Percentiles rank a stretch among this genome's conserved stretches.
Conservation (phyloP, 2,888 invertebrate species). For the Tethea ocularis region DNA sequence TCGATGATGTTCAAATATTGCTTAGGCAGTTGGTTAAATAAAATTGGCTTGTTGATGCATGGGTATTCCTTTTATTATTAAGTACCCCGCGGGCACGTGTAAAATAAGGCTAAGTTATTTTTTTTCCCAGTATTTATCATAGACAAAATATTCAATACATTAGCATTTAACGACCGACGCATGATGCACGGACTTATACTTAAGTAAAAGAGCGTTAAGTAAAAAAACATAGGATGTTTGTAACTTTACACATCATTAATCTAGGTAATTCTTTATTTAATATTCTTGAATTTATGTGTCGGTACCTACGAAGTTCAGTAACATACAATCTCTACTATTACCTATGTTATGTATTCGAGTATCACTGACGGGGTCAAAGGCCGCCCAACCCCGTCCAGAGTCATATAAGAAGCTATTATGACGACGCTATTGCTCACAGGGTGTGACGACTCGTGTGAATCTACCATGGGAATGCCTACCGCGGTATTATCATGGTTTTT, state of each 20-base stretch:
- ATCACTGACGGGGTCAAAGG: conserved; percentile 56
- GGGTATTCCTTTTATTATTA: neutral
- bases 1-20: conserved; percentile 1
- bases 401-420: conserved; percentile 47
- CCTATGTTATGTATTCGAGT: neutral
- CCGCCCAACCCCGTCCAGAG: conserved; percentile 52
- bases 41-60: neutral
- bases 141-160: too few species aligned
- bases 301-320: conserved; percentile 3
- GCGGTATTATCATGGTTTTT: conserved; percentile 36
- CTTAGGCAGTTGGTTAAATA: conserved; percentile 1
- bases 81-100: neutral
- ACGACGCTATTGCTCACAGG: conserved; percentile 57
- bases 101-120: neutral
- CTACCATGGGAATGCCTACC: conserved; percentile 67
- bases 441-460: conserved; percentile 78
- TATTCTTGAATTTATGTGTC: too few species aligned
- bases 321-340: neutral
- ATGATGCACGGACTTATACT: too few species aligned
- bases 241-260: too few species aligned
- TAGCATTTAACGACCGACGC: too few species aligned
- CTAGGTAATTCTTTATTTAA: too few species aligned
- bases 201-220: neutral
- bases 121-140: too few species aligned
- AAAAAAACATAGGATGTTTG: too few species aligned